These are phyloP conservation scores for Nemotelus nigrinus DNA, from an alignment of 2,888 invertebrate genomes.

Conservation along the genomic window DNA sequence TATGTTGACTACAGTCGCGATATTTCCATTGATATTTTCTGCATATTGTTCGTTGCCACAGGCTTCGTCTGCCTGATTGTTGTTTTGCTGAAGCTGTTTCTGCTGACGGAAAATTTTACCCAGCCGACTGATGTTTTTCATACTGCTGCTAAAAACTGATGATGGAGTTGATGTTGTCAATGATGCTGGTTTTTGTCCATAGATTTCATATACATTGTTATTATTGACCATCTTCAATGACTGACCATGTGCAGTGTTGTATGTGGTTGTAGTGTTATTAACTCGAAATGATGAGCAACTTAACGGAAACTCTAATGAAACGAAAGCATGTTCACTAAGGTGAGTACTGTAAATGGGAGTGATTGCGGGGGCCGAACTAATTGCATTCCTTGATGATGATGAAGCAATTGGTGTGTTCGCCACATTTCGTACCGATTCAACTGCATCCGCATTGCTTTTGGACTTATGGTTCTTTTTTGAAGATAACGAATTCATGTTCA, in stretches of 20 bases:
- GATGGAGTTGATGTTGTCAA: slow-evolving; percentile 47
- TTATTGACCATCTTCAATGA: slow-evolving; percentile 55
- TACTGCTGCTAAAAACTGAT: slow-evolving; percentile 33
- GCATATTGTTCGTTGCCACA: not conserved
- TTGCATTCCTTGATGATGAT: slow-evolving; percentile 39
- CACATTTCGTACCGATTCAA: slow-evolving; percentile 22
- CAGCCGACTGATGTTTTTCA: slow-evolving; percentile 33
- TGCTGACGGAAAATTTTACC: slow-evolving; percentile 16
- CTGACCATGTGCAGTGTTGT: slow-evolving; percentile 50
- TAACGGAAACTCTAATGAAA: not conserved
- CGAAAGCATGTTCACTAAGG: slow-evolving; percentile 13
- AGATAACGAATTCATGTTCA: slow-evolving; percentile 38
- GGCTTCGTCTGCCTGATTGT: not conserved
- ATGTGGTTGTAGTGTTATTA: slow-evolving; percentile 53
- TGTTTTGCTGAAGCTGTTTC: not conserved
- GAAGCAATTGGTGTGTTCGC: not conserved
- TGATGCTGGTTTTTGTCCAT: slow-evolving; percentile 48
- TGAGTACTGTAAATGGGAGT: slow-evolving; percentile 19
- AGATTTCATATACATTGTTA: slow-evolving; percentile 53
- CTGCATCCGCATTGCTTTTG: slow-evolving; percentile 34
- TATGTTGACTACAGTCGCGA: slow-evolving; percentile 5
- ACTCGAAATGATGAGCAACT: slow-evolving; percentile 51
- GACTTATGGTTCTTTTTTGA: slow-evolving; percentile 27
- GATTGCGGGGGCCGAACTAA: slow-evolving; percentile 24
- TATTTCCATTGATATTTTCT: slow-evolving; percentile 43